A percentile compares a stretch with the other conserved stretches of the same genome.
Evolutionary conservation across 2,797 vertebrate genomes (phyloP).

Genomic region (Melanotaenia boesemani): DNA sequence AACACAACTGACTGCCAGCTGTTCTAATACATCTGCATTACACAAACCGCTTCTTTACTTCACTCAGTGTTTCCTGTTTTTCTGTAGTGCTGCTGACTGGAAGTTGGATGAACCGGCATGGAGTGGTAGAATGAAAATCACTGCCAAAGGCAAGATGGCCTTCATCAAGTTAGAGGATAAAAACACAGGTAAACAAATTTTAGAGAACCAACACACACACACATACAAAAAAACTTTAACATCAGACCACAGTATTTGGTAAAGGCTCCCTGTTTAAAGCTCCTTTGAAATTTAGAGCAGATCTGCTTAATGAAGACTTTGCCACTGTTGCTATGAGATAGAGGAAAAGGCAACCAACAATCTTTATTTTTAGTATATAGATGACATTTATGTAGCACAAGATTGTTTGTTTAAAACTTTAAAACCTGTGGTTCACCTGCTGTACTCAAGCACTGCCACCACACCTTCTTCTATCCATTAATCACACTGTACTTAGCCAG

Average conservation of each 20-base stretch:
- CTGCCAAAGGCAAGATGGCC: slow-evolving; percentile 88
- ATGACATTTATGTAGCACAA: not conserved
- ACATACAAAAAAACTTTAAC: not conserved
- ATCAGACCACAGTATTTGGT: not conserved
- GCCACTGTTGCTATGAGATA: no score
- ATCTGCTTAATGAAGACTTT: no score
- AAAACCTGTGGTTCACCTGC: not conserved
- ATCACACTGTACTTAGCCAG: not conserved
- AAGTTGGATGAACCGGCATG: slow-evolving; percentile 95
- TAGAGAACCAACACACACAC: no score
- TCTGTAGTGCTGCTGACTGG: slow-evolving; percentile 93
- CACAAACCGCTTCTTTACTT: slow-evolving; percentile 5
- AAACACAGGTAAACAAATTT: slow-evolving; percentile 84
- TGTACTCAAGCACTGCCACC: no score
- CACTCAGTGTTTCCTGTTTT: slow-evolving; percentile 20
- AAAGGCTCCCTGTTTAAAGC: no score
- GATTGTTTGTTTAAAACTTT: not conserved
- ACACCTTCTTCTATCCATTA: not conserved
- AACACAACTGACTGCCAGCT: slow-evolving; percentile 15
- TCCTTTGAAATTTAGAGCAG: no score
- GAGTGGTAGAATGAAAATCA: slow-evolving; percentile 94
- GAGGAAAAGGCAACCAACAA: no score
- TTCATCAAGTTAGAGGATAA: slow-evolving; percentile 95
- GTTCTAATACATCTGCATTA: slow-evolving; percentile 1
- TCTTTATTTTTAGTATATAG: no score